Conservation (phyloP, 1,140 invertebrate species). For the Asobara japonica region DNA sequence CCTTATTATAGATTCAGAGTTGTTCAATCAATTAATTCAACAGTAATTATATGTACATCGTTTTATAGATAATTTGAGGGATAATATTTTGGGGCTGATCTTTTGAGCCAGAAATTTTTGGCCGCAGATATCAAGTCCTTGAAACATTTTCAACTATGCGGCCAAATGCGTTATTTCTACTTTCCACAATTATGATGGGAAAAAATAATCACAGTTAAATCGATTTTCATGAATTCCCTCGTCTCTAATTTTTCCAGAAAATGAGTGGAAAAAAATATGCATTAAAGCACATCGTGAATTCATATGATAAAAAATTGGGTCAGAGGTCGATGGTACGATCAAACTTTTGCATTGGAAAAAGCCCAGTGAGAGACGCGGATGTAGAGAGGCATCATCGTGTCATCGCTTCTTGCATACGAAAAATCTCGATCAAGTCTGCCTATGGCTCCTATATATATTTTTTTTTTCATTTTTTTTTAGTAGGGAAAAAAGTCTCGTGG, state of each 20-base stretch:
- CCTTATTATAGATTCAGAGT: not conserved
- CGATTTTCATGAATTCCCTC: not conserved
- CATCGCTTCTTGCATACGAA: conserved; percentile 43
- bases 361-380: not conserved
- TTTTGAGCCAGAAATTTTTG: too few relatives aligned
- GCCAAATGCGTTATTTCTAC: too few relatives aligned
- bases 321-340: conserved; percentile 27
- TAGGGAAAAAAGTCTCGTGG: not conserved
- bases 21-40: not conserved
- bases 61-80: too few relatives aligned
- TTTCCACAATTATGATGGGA: too few relatives aligned
- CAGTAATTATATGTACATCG: too few relatives aligned
- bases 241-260: not conserved
- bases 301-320: conserved; percentile 22
- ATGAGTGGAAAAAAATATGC: not conserved
- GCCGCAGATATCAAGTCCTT: too few relatives aligned
- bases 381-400: conserved; percentile 41
- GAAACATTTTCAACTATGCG: too few relatives aligned
- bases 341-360: conserved; percentile 8
- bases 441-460: too few relatives aligned
- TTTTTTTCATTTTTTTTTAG: conserved; percentile 5
- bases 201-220: too few relatives aligned
- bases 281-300: not conserved
- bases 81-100: too few relatives aligned
- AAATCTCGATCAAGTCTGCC: not conserved